These are phyloP conservation scores for Sturnira hondurensis DNA, from an alignment of 2,113 vertebrate genomes.

Conservation along the genomic window DNA sequence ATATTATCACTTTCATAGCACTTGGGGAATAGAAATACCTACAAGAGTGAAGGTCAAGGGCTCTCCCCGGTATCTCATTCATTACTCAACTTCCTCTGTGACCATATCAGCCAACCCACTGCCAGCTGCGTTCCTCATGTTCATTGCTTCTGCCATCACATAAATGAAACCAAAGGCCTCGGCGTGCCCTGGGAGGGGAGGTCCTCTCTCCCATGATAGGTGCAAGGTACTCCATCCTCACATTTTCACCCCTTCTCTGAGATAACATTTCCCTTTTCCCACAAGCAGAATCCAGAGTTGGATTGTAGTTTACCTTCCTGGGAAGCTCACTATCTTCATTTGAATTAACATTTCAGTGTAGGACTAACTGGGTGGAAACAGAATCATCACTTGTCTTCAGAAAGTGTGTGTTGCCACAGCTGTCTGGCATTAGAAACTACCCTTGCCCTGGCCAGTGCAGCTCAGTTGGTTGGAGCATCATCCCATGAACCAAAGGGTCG, in stretches of 20 bases:
- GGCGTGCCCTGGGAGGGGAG: not conserved
- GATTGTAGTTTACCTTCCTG: not conserved
- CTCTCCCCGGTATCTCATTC: constrained; percentile 47
- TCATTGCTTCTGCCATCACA: constrained; percentile 34
- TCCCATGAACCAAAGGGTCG: too few species aligned
- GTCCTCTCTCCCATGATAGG: not conserved
- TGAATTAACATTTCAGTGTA: not conserved
- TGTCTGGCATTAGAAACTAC: not conserved
- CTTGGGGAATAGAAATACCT: constrained; percentile 59
- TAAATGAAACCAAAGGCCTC: constrained; percentile 64
- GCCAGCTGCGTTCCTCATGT: not conserved
- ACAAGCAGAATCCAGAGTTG: not conserved
- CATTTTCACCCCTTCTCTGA: not conserved
- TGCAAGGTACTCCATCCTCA: not conserved
- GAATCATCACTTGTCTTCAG: not conserved
- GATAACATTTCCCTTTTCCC: not conserved
- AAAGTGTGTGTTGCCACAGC: not conserved
- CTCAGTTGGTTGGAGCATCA: too few species aligned
- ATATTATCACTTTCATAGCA: not conserved
- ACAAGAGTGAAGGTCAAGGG: constrained; percentile 57
- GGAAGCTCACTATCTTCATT: constrained; percentile 3
- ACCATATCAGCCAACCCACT: not conserved
- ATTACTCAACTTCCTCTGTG: constrained; percentile 35
- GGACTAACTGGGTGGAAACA: not conserved
- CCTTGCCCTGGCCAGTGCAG: not conserved